Evolutionary conservation across 2,888 invertebrate genomes (phyloP).

Genomic region (Hoplodrina blanda): DNA sequence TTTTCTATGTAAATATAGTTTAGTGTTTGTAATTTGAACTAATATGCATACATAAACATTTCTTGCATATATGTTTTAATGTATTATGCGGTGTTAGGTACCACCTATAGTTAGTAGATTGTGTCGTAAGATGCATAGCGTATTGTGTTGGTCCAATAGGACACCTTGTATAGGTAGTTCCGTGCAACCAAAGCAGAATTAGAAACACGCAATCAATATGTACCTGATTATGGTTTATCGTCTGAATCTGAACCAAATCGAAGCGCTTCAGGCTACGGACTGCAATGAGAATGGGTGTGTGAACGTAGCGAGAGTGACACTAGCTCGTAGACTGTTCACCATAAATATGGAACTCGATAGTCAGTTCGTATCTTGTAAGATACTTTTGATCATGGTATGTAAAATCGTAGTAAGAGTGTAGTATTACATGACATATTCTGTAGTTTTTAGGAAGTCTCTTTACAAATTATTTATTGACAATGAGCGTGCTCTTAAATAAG

Average conservation of each 20-base stretch:
- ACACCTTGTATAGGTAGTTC: background rate
- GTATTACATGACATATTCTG: too few species aligned
- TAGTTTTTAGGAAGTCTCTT: too few species aligned
- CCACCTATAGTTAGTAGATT: background rate
- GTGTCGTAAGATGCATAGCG: too few species aligned
- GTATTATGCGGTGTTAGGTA: conserved; percentile 9
- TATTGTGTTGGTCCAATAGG: background rate
- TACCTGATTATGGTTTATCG: conserved; percentile 54
- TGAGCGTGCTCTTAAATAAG: too few species aligned
- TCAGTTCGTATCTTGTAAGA: conserved; percentile 19
- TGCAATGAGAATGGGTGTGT: conserved; percentile 49
- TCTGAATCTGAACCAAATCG: conserved; percentile 25
- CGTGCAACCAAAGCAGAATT: conserved; percentile 25
- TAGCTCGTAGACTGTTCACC: conserved; percentile 30
- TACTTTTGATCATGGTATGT: background rate
- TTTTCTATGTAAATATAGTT: conserved; percentile 41
- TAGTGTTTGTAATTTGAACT: conserved; percentile 36
- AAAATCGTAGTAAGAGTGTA: background rate
- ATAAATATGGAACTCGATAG: conserved; percentile 23
- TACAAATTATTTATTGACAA: too few species aligned
- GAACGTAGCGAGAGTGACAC: conserved; percentile 46
- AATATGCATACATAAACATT: conserved; percentile 36
- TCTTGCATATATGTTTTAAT: conserved; percentile 23
- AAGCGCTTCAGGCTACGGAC: conserved; percentile 43
- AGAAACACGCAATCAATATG: conserved; percentile 51